Conservation (phyloP, 2,888 invertebrate species). For the Brassicogethes aeneus region DNA sequence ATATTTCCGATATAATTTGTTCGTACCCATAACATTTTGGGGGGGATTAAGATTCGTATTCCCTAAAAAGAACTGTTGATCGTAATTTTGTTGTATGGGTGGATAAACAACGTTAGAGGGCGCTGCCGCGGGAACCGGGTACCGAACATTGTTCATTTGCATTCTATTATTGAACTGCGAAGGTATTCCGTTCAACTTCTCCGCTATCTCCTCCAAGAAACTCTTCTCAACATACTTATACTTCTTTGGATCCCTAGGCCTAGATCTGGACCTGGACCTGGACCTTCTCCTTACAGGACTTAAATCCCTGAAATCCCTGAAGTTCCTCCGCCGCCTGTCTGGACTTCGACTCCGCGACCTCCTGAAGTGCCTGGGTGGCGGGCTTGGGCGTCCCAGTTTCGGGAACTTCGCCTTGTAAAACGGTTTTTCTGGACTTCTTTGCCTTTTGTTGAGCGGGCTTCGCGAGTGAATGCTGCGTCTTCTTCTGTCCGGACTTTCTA, state of each 20-base stretch:
- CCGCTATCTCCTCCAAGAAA: conserved; percentile 36
- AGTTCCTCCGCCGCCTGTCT: not conserved
- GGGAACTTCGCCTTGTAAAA: conserved; percentile 5
- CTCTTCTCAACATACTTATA: conserved; percentile 22
- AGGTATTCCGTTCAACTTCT: conserved; percentile 27
- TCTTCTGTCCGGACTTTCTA: not conserved
- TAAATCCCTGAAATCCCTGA: conserved; percentile 9
- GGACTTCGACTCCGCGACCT: not conserved
- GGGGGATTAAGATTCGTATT: conserved; percentile 1
- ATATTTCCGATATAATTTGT: not conserved
- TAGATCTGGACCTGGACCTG: conserved; percentile 8
- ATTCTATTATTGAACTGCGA: not conserved
- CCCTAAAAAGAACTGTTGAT: conserved; percentile 35
- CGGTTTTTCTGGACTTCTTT: too few relatives aligned
- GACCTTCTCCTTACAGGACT: conserved; percentile 9
- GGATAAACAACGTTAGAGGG: conserved; percentile 15
- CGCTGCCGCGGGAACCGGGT: conserved; percentile 15
- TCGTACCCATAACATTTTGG: not conserved
- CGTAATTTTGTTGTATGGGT: conserved; percentile 20
- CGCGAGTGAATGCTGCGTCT: not conserved
- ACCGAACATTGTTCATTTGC: not conserved
- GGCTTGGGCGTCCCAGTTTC: conserved; percentile 11
- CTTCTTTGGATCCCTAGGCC: conserved; percentile 10
- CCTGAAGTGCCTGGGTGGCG: conserved; percentile 7
- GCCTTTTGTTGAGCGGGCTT: not conserved